Percentiles rank a stretch among this genome's conserved stretches.
Evolutionary conservation across 2,113 vertebrate genomes (phyloP).

Genomic region (Takifugu bimaculatus): DNA sequence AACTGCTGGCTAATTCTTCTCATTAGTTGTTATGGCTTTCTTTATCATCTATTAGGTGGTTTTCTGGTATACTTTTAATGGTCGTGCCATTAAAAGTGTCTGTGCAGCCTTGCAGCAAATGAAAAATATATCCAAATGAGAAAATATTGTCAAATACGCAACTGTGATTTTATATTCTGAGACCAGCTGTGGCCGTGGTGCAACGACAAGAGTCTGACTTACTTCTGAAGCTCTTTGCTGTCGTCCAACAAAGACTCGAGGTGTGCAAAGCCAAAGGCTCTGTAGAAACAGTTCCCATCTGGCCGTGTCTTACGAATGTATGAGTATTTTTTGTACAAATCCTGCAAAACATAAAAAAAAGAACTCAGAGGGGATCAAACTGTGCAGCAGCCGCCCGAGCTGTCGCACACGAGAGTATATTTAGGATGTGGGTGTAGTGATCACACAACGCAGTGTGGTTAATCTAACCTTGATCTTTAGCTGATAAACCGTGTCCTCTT

Average conservation of each 20-base stretch:
- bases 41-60: no score
- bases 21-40: no score
- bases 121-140: no score
- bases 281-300: conserved; percentile 93
- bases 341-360: conserved; percentile 62
- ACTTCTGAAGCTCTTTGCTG: conserved; percentile 88
- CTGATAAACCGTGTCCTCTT: conserved; percentile 89
- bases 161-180: neutral
- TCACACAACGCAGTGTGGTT: neutral
- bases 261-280: conserved; percentile 91
- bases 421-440: conserved; percentile 5
- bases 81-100: no score
- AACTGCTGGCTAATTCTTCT: no score
- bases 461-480: conserved; percentile 87
- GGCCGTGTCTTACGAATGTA: conserved; percentile 89
- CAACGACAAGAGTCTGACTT: conserved; percentile 15
- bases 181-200: neutral
- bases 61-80: no score
- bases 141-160: no score
- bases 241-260: conserved; percentile 88
- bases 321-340: conserved; percentile 88
- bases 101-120: no score
- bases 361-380: neutral
- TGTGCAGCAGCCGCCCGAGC: neutral
- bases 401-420: no score